Conservation (phyloP, 2,888 invertebrate genomes). For the Meiosimyza platycephala region DNA sequence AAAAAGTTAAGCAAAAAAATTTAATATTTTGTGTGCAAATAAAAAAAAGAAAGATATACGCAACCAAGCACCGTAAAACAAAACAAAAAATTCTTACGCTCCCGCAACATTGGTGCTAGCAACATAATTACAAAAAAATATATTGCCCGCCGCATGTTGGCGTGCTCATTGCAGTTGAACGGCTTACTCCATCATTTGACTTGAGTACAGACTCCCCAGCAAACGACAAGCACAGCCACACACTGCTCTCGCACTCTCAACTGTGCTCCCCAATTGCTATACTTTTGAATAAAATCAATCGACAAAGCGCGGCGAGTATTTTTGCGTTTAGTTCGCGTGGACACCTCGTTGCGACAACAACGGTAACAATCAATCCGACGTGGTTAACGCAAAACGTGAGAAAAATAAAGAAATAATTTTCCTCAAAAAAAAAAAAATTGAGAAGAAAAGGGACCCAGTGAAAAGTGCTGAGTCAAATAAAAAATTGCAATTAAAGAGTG, state of each 20-base stretch:
- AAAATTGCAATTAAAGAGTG: not conserved
- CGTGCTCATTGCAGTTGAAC: not conserved
- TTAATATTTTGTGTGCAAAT: not conserved
- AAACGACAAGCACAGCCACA: too few relatives aligned
- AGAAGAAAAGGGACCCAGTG: not conserved
- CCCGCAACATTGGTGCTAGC: not conserved
- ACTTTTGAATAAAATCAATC: constrained; percentile 13
- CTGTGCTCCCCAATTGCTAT: too few relatives aligned
- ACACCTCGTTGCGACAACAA: constrained; percentile 21
- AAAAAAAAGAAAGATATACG: not conserved
- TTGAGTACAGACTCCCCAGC: too few relatives aligned
- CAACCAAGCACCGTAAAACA: not conserved
- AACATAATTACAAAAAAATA: constrained; percentile 13
- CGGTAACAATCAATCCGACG: not conserved
- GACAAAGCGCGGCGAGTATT: constrained; percentile 10
- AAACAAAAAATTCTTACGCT: not conserved
- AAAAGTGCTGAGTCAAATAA: constrained; percentile 3
- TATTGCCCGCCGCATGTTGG: not conserved
- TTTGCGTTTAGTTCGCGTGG: constrained; percentile 28
- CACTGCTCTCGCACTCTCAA: too few relatives aligned
- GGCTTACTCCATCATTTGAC: constrained; percentile 7
- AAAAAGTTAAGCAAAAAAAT: not conserved
- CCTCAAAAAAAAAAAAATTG: not conserved
- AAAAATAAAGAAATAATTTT: too few relatives aligned
- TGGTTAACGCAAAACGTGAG: too few relatives aligned